Percentiles rank a stretch among this genome's conserved stretches.
Conservation (phyloP, 2,113 vertebrate species). For the Polypterus bichir region DNA sequence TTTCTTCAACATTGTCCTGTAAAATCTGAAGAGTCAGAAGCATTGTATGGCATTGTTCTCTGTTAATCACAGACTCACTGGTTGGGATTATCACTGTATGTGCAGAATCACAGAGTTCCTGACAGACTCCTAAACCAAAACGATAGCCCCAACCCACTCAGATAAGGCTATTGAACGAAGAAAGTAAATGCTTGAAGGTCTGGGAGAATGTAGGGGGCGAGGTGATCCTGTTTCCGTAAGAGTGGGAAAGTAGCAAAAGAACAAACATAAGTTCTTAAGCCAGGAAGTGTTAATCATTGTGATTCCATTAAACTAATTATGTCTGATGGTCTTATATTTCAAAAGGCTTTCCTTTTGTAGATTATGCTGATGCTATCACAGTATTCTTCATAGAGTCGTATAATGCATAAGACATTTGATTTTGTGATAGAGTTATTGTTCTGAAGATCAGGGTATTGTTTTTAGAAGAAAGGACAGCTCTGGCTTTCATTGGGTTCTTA, state of each 20-base stretch:
- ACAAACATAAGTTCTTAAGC: constrained; percentile 43
- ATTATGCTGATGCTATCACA: constrained; percentile 26
- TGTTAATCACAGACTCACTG: constrained; percentile 35
- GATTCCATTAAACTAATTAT: constrained; percentile 46
- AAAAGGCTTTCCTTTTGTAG: constrained; percentile 29
- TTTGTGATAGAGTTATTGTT: constrained; percentile 24
- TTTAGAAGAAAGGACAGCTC: constrained; percentile 18
- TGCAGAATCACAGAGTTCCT: constrained; percentile 42
- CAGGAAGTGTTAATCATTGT: constrained; percentile 66
- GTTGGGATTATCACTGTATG: constrained; percentile 32
- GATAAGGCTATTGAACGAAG: constrained; percentile 32
- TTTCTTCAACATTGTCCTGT: constrained; percentile 37
- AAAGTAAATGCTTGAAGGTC: constrained; percentile 24
- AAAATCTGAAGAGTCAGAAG: constrained; percentile 39
- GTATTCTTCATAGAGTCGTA: constrained; percentile 40
- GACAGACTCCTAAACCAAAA: constrained; percentile 18
- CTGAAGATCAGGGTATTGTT: constrained; percentile 33
- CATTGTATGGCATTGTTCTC: constrained; percentile 21
- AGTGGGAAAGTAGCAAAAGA: constrained; percentile 32
- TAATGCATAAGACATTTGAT: constrained; percentile 27
- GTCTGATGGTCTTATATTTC: constrained; percentile 54
- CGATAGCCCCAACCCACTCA: constrained; percentile 34
- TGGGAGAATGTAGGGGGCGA: constrained; percentile 5
- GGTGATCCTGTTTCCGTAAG: constrained; percentile 18
- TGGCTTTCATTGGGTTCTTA: constrained; percentile 12